These are phyloP conservation scores for Acleris cristana DNA, from an alignment of 2,888 invertebrate species.

Conservation along the genomic window DNA sequence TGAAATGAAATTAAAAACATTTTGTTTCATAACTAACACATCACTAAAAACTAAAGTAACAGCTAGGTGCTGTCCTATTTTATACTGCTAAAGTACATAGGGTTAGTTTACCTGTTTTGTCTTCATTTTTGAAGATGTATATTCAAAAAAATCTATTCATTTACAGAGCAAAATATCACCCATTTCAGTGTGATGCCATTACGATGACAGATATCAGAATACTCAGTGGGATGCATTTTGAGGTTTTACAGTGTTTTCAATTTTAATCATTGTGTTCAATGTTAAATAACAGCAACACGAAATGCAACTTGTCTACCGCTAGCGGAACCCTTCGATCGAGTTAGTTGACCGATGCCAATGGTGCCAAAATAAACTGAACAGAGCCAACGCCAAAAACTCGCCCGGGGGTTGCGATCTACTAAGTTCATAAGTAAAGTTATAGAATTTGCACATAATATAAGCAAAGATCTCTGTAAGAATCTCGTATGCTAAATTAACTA, in stretches of 20 bases:
- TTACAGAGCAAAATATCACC: not conserved
- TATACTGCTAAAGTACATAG: conserved; percentile 4
- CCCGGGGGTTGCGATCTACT: conserved; percentile 13
- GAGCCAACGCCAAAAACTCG: conserved; percentile 23
- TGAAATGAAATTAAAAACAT: too few relatives aligned
- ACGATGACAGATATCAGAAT: conserved; percentile 22
- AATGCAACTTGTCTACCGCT: conserved; percentile 14
- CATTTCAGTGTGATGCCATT: not conserved
- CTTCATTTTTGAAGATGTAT: not conserved
- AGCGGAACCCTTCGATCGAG: conserved; percentile 8
- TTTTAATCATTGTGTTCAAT: not conserved
- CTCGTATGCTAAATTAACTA: conserved; percentile 49
- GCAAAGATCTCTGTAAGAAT: conserved; percentile 55
- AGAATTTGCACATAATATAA: conserved; percentile 31
- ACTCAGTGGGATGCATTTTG: conserved; percentile 19
- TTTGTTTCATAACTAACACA: too few relatives aligned
- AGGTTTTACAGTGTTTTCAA: conserved; percentile 2
- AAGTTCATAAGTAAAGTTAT: conserved; percentile 20
- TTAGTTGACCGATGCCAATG: conserved; percentile 13
- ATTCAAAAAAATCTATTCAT: not conserved
- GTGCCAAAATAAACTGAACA: conserved; percentile 30
- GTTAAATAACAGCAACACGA: conserved; percentile 5
- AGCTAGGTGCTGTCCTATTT: too few relatives aligned
- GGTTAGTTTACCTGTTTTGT: not conserved
- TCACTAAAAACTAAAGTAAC: too few relatives aligned